These are phyloP conservation scores for Lottia gigantea DNA, from an alignment of 2,888 invertebrate species.

Conservation along the genomic window DNA sequence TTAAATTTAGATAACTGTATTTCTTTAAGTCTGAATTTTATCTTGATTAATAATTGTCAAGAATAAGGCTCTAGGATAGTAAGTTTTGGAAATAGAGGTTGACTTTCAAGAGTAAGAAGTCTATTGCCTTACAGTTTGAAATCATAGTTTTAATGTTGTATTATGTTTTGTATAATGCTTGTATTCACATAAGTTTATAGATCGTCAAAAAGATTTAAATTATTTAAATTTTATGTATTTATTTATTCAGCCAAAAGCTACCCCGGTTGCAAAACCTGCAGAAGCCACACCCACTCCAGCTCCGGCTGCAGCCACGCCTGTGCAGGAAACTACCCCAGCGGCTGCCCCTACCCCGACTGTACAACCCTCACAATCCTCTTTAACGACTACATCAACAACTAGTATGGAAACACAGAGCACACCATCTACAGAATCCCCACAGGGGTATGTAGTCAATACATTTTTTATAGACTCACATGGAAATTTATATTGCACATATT, in stretches of 20 bases:
- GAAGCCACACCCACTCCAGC: constrained; percentile 31
- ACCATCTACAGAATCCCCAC: constrained; percentile 32
- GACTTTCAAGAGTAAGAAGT: too few relatives aligned
- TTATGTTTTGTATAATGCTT: constrained; percentile 7
- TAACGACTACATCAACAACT: constrained; percentile 31
- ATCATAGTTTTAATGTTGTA: too few relatives aligned
- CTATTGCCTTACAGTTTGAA: too few relatives aligned
- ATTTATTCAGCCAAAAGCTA: constrained; percentile 46
- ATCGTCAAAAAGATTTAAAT: not conserved
- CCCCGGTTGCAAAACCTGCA: constrained; percentile 62
- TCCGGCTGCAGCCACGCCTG: constrained; percentile 18
- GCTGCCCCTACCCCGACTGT: constrained; percentile 14
- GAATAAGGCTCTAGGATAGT: too few relatives aligned
- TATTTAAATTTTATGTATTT: constrained; percentile 5
- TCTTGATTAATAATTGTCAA: too few relatives aligned
- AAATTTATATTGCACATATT: too few relatives aligned
- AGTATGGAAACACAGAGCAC: constrained; percentile 27
- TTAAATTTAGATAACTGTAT: too few relatives aligned
- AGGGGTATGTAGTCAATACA: not conserved
- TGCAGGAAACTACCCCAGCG: constrained; percentile 13
- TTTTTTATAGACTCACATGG: too few relatives aligned
- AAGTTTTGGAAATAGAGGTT: too few relatives aligned
- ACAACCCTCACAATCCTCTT: constrained; percentile 21
- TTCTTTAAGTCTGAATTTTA: too few relatives aligned
- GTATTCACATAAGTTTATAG: too few relatives aligned